Evolutionary conservation across 2,113 vertebrate species (phyloP).

Genomic region (Nestor notabilis): DNA sequence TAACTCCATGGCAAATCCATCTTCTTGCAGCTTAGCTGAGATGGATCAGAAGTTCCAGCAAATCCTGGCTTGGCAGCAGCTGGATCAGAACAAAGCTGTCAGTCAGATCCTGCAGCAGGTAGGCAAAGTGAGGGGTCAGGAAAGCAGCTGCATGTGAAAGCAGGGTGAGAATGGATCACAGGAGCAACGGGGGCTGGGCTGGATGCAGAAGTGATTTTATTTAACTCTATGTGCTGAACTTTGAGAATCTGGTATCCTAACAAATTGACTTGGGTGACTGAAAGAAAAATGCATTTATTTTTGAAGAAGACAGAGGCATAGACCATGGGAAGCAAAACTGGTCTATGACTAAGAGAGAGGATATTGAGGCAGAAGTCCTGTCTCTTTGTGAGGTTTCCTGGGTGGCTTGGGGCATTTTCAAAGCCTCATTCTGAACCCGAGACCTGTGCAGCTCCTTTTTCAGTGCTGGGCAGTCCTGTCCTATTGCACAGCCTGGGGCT

Average conservation of each 20-base stretch:
- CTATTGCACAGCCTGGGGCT: background rate
- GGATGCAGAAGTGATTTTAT: background rate
- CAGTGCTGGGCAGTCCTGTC: background rate
- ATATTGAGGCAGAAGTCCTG: background rate
- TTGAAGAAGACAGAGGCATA: background rate
- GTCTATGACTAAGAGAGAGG: background rate
- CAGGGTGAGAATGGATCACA: background rate
- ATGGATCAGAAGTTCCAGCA: conserved; percentile 90
- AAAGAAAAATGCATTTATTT: background rate
- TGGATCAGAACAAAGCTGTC: conserved; percentile 93
- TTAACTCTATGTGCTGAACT: background rate
- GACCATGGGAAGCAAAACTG: background rate
- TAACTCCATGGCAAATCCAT: background rate
- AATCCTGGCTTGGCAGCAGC: conserved; percentile 88
- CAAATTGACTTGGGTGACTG: background rate
- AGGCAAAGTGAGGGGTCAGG: background rate
- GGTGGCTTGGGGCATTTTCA: background rate
- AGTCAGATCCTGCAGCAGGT: conserved; percentile 93
- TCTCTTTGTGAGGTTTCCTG: background rate
- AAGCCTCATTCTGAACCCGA: background rate
- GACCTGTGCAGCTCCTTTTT: background rate
- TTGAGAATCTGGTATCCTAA: background rate
- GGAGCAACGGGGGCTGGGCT: background rate
- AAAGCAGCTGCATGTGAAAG: background rate
- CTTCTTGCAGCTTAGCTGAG: conserved; percentile 81